Evolutionary conservation across 2,113 vertebrate genomes (phyloP).

Genomic region (Labeo catla): DNA sequence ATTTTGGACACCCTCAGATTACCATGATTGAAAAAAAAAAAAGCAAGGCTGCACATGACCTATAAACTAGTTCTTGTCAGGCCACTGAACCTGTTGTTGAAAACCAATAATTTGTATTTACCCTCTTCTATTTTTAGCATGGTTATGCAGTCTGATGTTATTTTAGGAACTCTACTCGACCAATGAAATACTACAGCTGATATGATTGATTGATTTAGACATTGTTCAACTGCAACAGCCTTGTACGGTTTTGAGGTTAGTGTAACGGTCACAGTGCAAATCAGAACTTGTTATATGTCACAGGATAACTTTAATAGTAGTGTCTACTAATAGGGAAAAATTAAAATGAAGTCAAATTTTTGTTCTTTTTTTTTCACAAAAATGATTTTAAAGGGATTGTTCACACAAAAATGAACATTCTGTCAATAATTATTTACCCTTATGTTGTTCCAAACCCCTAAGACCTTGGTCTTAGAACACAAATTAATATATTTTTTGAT

Average conservation of each 20-base stretch:
- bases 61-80: not conserved
- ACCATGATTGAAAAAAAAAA: not conserved
- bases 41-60: not conserved
- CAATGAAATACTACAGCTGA: slow-evolving; percentile 32
- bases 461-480: too few species aligned
- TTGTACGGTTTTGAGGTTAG: not conserved
- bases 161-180: not conserved
- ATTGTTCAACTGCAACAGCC: not conserved
- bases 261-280: not conserved
- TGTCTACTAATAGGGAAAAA: too few species aligned
- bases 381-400: too few species aligned
- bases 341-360: too few species aligned
- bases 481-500: too few species aligned
- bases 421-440: too few species aligned
- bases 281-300: not conserved
- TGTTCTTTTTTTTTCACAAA: too few species aligned
- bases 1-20: not conserved
- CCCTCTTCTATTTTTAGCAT: slow-evolving; percentile 27
- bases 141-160: slow-evolving; percentile 9
- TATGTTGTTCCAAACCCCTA: too few species aligned
- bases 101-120: slow-evolving; percentile 28
- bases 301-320: not conserved
- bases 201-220: not conserved
- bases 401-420: too few species aligned
- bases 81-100: not conserved